Evolutionary conservation across 1,140 invertebrate genomes (phyloP).

Genomic region (Akabosia matsudoensis): DNA sequence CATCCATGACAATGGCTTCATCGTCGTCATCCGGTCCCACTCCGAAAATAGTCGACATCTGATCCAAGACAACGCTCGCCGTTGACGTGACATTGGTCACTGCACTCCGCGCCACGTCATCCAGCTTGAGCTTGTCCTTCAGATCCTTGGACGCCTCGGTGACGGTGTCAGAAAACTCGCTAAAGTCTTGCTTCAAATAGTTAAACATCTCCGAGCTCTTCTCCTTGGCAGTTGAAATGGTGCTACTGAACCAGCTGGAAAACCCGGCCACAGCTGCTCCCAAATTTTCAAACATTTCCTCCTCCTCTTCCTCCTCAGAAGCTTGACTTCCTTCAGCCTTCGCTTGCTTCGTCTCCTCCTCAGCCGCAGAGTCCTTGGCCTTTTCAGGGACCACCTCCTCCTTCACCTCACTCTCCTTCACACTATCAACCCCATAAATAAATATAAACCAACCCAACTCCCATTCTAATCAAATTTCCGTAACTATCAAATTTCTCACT

Average conservation of each 20-base stretch:
- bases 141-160: constrained; percentile 42
- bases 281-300: constrained; percentile 5
- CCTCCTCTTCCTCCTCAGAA: constrained; percentile 17
- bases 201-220: constrained; percentile 44
- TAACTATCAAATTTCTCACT: no score
- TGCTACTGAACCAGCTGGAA: constrained; percentile 40
- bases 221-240: constrained; percentile 33
- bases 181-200: constrained; percentile 45
- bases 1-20: constrained; percentile 33
- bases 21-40: constrained; percentile 46
- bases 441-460: no score
- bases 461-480: no score
- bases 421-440: no score
- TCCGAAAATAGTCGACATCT: constrained; percentile 46
- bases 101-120: constrained; percentile 39
- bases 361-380: not conserved
- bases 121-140: constrained; percentile 44
- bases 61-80: constrained; percentile 37
- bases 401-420: no score
- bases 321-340: not conserved
- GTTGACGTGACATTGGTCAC: constrained; percentile 31
- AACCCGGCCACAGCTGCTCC: constrained; percentile 28
- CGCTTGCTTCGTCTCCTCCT: constrained; percentile 16
- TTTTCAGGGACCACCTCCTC: not conserved
- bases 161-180: constrained; percentile 43